A percentile compares a stretch with the other conserved stretches of the same genome.
phyloP scores from a whole-genome alignment of 2,113 vertebrate genomes.

The Hippocampus mohnikei region DNA sequence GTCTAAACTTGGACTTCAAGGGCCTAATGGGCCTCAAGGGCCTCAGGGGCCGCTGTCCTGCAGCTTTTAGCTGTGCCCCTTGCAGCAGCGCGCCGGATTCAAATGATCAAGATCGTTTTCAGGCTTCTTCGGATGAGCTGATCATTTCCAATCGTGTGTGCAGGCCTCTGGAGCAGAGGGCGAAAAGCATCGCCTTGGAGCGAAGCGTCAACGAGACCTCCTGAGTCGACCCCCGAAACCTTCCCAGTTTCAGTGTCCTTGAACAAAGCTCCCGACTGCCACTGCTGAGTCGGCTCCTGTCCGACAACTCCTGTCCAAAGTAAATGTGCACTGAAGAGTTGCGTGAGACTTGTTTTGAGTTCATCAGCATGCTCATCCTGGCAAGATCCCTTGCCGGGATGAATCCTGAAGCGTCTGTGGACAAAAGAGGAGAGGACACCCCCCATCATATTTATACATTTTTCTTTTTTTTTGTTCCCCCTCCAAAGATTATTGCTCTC shows the following conservation, averaged over 20 bases:
- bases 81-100: no score
- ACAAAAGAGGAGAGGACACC: constrained; percentile 48
- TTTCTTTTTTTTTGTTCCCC: constrained; percentile 17
- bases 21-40: no score
- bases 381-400: background rate
- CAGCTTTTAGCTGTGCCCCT: no score
- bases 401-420: constrained; percentile 14
- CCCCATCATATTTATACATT: constrained; percentile 65
- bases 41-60: no score
- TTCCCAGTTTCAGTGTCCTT: constrained; percentile 57
- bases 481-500: constrained; percentile 36
- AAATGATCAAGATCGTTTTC: no score
- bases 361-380: background rate
- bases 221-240: constrained; percentile 30
- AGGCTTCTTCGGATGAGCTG: no score
- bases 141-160: background rate
- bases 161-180: constrained; percentile 60
- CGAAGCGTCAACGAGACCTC: constrained; percentile 66
- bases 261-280: constrained; percentile 38
- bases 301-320: constrained; percentile 28
- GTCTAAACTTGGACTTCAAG: no score
- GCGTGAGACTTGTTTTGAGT: background rate
- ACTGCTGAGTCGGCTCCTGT: constrained; percentile 33
- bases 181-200: constrained; percentile 59
- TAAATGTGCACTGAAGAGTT: constrained; percentile 65